Conservation (phyloP, 1,140 invertebrate genomes). For the Cherax quadricarinatus region DNA sequence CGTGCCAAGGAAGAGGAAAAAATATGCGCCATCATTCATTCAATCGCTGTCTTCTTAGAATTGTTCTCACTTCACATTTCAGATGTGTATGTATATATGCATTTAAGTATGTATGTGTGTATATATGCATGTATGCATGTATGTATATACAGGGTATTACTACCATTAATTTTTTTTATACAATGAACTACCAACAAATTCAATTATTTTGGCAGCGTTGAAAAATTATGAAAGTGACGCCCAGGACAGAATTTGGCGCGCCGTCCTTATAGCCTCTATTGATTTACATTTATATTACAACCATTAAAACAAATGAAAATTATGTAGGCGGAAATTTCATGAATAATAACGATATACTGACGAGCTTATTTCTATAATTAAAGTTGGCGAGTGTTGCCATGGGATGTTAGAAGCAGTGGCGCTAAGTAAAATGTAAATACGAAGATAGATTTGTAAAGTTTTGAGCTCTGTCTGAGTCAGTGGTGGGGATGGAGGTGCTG, state of each 20-base stretch:
- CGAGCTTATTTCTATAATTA: background rate
- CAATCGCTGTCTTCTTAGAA: too few species aligned
- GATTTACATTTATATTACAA: background rate
- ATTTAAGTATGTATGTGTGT: constrained; percentile 39
- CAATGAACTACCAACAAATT: background rate
- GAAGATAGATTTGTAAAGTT: too few species aligned
- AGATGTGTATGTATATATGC: constrained; percentile 22
- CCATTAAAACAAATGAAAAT: background rate
- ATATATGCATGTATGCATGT: constrained; percentile 10
- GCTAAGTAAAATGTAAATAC: too few species aligned
- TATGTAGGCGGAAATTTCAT: background rate
- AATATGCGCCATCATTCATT: too few species aligned
- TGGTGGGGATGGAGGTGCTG: too few species aligned
- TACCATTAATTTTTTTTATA: too few species aligned
- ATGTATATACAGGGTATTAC: background rate
- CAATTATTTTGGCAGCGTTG: background rate
- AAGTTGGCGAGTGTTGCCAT: background rate
- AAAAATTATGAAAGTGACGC: background rate
- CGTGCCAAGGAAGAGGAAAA: too few species aligned
- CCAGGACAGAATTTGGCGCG: background rate
- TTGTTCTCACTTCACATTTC: too few species aligned
- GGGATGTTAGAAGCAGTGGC: background rate
- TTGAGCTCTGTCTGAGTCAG: too few species aligned
- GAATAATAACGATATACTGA: background rate
- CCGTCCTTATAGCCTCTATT: background rate